Conservation (phyloP, 2,888 invertebrate genomes). For the Phytoseiulus persimilis region DNA sequence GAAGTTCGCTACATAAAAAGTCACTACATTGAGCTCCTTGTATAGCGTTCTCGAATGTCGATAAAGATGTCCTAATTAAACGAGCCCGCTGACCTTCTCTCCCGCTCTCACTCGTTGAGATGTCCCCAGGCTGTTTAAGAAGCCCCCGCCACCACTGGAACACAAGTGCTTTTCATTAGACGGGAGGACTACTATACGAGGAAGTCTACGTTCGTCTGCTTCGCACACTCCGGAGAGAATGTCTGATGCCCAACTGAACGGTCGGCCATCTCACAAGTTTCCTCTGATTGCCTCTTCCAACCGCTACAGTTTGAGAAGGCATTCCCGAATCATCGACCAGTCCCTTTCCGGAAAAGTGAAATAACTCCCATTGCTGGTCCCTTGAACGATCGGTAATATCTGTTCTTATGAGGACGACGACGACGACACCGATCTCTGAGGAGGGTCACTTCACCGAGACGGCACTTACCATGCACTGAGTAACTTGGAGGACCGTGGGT, state of each 20-base stretch:
- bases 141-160: not conserved
- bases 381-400: too few relatives aligned
- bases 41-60: not conserved
- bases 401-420: too few relatives aligned
- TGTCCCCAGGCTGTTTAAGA: not conserved
- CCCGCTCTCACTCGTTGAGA: not conserved
- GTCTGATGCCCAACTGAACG: not conserved
- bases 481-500: not conserved
- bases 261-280: not conserved
- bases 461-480: too few relatives aligned
- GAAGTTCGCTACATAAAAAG: not conserved
- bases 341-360: too few relatives aligned
- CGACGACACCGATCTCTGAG: too few relatives aligned
- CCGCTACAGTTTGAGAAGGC: too few relatives aligned
- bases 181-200: not conserved
- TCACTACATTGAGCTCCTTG: not conserved
- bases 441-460: too few relatives aligned
- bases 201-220: not conserved
- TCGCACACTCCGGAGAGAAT: too few relatives aligned
- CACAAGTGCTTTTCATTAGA: not conserved
- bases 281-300: too few relatives aligned
- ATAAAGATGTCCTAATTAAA: constrained; percentile 5
- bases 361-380: too few relatives aligned
- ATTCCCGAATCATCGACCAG: too few relatives aligned
- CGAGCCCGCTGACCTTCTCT: not conserved